A percentile compares a stretch with the other conserved stretches of the same genome.
Conservation (phyloP, 2,797 vertebrate genomes). For the Myioborus melanocephalus region DNA sequence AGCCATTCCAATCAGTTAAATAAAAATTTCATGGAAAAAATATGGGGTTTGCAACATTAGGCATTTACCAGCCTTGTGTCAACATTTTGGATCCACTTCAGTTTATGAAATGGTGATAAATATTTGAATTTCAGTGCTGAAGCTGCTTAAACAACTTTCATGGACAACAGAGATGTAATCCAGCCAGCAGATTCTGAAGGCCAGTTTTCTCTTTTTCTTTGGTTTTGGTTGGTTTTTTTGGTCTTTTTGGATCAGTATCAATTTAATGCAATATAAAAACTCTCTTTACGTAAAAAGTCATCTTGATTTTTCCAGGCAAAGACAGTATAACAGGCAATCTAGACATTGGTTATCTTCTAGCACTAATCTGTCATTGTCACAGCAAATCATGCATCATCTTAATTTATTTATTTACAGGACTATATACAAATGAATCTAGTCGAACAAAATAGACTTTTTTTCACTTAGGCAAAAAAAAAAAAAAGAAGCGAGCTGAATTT, state of each 20-base stretch:
- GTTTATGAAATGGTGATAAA: not conserved
- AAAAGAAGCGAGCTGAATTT: not conserved
- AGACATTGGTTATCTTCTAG: not conserved
- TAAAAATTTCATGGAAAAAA: not conserved
- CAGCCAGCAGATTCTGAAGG: not conserved
- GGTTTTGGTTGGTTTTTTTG: not conserved
- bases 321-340: not conserved
- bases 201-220: not conserved
- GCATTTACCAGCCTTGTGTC: not conserved
- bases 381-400: not conserved
- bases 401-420: not conserved
- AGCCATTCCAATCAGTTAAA: not conserved
- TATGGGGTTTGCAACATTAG: fast-evolving
- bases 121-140: not conserved
- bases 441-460: not conserved
- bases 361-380: not conserved
- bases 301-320: not conserved
- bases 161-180: not conserved
- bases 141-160: not conserved
- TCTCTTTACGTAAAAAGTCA: not conserved
- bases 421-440: not conserved
- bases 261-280: not conserved
- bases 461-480: not conserved
- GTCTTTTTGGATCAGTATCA: not conserved
- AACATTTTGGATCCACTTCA: not conserved